Evolutionary conservation across 2,888 invertebrate genomes (phyloP).

Genomic region (Ptycholaimellus sp.): DNA sequence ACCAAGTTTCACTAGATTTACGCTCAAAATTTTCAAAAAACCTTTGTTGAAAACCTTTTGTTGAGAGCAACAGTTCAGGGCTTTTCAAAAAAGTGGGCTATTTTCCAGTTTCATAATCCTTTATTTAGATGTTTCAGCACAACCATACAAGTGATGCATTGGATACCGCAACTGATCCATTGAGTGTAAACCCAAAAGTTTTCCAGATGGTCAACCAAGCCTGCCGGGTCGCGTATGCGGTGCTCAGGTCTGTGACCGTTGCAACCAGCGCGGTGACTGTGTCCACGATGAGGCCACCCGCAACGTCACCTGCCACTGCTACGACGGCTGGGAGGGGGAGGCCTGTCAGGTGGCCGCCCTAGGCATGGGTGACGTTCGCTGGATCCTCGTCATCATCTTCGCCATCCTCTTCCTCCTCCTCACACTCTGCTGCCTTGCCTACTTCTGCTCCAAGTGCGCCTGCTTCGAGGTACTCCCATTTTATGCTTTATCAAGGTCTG

Average conservation of each 20-base stretch:
- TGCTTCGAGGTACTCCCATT: conserved; percentile 13
- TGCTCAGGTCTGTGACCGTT: conserved; percentile 15
- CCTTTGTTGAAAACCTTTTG: no score
- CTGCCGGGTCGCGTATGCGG: conserved; percentile 20
- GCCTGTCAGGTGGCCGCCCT: conserved; percentile 12
- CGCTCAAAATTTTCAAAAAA: no score
- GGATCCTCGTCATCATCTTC: conserved; percentile 7
- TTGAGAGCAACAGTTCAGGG: no score
- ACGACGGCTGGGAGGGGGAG: conserved; percentile 15
- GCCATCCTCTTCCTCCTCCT: conserved; percentile 6
- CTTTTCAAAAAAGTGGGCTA: no score
- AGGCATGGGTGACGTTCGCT: neutral
- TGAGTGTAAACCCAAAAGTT: no score
- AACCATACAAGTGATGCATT: no score
- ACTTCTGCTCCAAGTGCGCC: conserved; percentile 21
- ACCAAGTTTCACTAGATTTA: no score
- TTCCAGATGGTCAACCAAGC: conserved; percentile 18
- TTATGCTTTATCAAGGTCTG: no score
- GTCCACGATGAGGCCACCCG: conserved; percentile 14
- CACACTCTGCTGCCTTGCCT: conserved; percentile 15
- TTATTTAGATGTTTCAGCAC: no score
- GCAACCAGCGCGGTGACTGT: conserved; percentile 22
- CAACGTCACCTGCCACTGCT: conserved; percentile 19
- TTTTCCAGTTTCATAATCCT: no score
- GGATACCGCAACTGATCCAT: no score